Base-by-base conservation (phyloP, 2,888 invertebrate genomes). In the Tetragonula carbonaria region DNA sequence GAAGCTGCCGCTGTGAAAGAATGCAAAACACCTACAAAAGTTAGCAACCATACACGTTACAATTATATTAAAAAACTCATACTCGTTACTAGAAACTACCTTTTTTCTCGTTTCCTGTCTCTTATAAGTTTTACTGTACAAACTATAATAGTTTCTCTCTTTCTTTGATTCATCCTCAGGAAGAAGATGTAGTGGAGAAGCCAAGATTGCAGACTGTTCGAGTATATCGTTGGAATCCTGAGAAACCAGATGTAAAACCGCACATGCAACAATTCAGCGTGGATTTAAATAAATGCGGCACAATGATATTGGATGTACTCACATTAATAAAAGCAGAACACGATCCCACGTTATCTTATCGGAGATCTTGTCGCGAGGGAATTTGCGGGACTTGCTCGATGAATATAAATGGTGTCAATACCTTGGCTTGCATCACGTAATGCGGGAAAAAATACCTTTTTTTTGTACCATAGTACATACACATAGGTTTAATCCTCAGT, bases 361-460 rank as follows among this genome's bases (percentile, higher is more conserved):
- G 96, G 70, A 93, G 96, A 85, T 96, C 96, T 4, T 97, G 96
- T 88, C 95, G 96, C 66, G 96, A 97, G 93, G 96, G 96, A 23
- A 96, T 97, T 90, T 96, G 96, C 92, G 96, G 96, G 11, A 96
- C 96, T 53, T 96, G 96, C 92, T 95, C 96, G 8, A 96, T 97
- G 96, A 97, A 96, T 92, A 96, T 96, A 90, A 95, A 95, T 86
- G 96, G 96, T 57, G 94, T 95, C 65, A 97, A 96, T 93, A 96
- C 96, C 4, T 94, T 97, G 85, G 96, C 96, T 73, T 96, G 93
- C 84, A 78, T 93, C 81, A 92, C 92, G 93, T 93, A 92, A 92
- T 82, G 50, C 57, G 18, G 16, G 51, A 77, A 53, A 33, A 65
- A 63, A 21, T 66, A 76, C 8, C 72, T 18, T 50, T 18, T 50